Evolutionary conservation across 2,113 vertebrate genomes (phyloP), one percentile per base, ranked within the genome.

Genomic region (Bostrychus sinensis): DNA sequence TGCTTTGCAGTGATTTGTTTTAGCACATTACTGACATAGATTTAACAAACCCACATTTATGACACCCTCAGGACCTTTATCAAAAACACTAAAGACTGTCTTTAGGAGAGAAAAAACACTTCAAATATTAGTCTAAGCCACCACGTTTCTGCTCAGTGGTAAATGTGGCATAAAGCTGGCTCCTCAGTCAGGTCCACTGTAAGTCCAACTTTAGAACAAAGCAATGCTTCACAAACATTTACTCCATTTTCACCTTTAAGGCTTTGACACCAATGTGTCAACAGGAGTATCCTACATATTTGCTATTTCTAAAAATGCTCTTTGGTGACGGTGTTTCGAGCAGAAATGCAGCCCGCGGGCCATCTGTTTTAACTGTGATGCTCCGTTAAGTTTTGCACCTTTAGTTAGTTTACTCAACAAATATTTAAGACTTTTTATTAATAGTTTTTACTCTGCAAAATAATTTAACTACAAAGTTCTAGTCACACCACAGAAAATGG

Each of bases 51-150:
- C 62, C 16, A 42, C 58, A 23, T 83, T 74, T 70, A 75, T 70
- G 71, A 80, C 75, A 63, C 56, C 74, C 59, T 67, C 26, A 2
- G 58, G 57, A 66, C 41, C 48, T 64, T 62, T 32, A 63, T 75
- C 70, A 58, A 26, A 67, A 78, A 80, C 79, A 80, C 79, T 75
- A 59, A 77, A 62, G 59, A 43, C 55, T 80, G 63, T 62, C 54
- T 75, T 37, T 50, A 51, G 32, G 50, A 43, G 38, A 60, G 8
- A 50, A 38, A 38, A 45, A 32, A 8, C 38, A 42, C 20, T 32
- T 73, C 42, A 75, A 75, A 66, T 80, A 86, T 77, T 80, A 78
- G 72, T 68, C 39, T 61, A 61, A 62, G 62, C 56, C 48, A 48
- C 56, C 45, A 7, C 36, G 56, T 63, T 70, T 53, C 71, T 80